Base-by-base conservation (phyloP, 2,113 vertebrate species). In the Eclectus roratus region DNA sequence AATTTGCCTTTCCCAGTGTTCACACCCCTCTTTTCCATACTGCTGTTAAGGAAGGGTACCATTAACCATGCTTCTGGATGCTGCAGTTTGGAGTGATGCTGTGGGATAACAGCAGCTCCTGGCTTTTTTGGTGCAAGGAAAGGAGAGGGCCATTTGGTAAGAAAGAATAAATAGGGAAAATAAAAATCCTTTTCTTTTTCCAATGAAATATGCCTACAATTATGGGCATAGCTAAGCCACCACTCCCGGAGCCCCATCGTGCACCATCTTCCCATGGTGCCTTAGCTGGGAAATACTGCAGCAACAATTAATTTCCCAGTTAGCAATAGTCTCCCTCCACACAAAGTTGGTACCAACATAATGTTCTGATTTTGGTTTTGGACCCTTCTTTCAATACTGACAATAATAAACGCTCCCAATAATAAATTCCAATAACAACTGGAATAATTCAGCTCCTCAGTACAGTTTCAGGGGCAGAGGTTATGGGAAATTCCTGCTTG, bases 401-500 rank as follows among this genome's bases (percentile, higher is more conserved):
- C 52, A 43, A 25, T 49, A 85, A 78, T 63, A 78, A 81, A 85
- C 43, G 71, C 37, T 85, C 69, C 65, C 46, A 61, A 31, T 85
- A 79, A 74, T 33, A 76, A 84, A 80, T 96, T 91, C 77, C 10
- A 0, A 33, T 80, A 71, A n/a, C 56, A 68, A 72, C 65, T 49
- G 81, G 49, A 89, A 65, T 76, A 74, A 87, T 92, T 94, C 70
- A 65, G 47, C 33, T 91, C 72, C 72, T 78, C 11, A 2, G 20
- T 84, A 70, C 61, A 33, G 61, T 87, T 81, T 87, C 1, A 0
- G 65, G 80, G 63, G 74, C 84, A 84, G 83, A 96, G 91, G 77
- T 85, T 96, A 21, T 91, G 84, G 83, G 94, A 94, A 94, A 87
- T 85, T 87, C 72, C 73, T 71, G 20, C 61, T 41, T 71, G 83